A percentile compares a stretch with the other conserved stretches of the same genome.
These are phyloP conservation scores for Elaphurus davidianus DNA, from an alignment of 2,113 vertebrate genomes.

Conservation along the genomic window DNA sequence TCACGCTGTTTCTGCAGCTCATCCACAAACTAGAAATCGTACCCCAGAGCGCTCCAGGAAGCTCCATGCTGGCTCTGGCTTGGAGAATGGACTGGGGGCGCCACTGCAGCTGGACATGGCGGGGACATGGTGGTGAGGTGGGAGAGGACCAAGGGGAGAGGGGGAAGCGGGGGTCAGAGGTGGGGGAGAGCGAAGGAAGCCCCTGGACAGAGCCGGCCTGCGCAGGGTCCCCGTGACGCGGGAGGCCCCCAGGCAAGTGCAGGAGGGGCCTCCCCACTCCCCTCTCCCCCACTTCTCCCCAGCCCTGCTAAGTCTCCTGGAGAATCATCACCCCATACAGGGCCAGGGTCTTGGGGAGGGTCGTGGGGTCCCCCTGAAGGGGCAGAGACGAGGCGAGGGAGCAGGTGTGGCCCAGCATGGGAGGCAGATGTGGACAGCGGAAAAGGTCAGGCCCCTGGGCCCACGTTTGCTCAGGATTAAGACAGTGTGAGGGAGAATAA, in stretches of 20 bases:
- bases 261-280: background rate
- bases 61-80: background rate
- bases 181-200: fast-evolving
- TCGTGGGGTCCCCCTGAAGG: fast-evolving
- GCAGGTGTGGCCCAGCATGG: fast-evolving
- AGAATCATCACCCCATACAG: background rate
- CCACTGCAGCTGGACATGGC: fast-evolving
- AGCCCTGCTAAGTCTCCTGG: background rate
- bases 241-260: no score
- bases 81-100: fast-evolving
- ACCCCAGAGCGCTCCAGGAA: background rate
- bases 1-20: fast-evolving
- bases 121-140: fast-evolving
- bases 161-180: fast-evolving
- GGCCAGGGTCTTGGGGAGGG: background rate
- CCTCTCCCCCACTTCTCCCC: fast-evolving
- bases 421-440: background rate
- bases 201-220: background rate
- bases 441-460: background rate
- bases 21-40: background rate
- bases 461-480: conserved; percentile 56
- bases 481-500: background rate
- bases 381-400: no score
- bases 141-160: background rate
- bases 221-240: fast-evolving